Conservation (phyloP, 2,888 invertebrate genomes). For the Prenolepis imparis region DNA sequence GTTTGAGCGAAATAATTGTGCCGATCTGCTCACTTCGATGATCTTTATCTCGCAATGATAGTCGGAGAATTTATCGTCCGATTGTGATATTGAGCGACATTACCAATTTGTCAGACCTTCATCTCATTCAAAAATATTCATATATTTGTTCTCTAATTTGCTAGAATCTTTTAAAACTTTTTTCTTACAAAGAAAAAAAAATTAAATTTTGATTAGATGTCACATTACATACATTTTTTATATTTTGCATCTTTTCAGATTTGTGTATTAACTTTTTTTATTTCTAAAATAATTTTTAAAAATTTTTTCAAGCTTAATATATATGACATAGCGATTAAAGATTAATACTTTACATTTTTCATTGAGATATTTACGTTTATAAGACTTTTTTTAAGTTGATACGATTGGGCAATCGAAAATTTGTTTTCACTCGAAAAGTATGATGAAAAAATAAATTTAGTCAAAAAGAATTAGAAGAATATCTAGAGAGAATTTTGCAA, state of each 20-base stretch:
- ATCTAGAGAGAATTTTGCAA: background rate
- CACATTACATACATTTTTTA: background rate
- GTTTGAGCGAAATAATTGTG: constrained; percentile 74
- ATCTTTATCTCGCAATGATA: constrained; percentile 62
- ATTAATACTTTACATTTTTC: background rate
- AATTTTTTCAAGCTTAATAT: background rate
- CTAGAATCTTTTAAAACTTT: background rate
- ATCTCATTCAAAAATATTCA: constrained; percentile 12
- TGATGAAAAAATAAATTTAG: background rate
- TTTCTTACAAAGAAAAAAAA: no score
- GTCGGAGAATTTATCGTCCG: constrained; percentile 65
- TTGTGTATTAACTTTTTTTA: background rate
- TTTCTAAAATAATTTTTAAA: background rate
- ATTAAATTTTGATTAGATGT: background rate
- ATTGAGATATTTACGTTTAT: background rate
- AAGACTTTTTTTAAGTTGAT: background rate
- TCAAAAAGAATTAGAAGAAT: background rate
- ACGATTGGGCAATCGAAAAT: background rate
- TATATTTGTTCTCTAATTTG: background rate
- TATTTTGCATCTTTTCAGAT: background rate
- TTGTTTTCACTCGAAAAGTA: background rate
- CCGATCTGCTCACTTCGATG: constrained; percentile 53
- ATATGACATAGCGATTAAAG: background rate
- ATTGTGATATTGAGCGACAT: constrained; percentile 67
- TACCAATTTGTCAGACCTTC: constrained; percentile 64